A percentile compares a stretch with the other conserved stretches of the same genome.
Evolutionary conservation across 2,888 invertebrate species (phyloP).

Genomic region (Parnassius glacialis): DNA sequence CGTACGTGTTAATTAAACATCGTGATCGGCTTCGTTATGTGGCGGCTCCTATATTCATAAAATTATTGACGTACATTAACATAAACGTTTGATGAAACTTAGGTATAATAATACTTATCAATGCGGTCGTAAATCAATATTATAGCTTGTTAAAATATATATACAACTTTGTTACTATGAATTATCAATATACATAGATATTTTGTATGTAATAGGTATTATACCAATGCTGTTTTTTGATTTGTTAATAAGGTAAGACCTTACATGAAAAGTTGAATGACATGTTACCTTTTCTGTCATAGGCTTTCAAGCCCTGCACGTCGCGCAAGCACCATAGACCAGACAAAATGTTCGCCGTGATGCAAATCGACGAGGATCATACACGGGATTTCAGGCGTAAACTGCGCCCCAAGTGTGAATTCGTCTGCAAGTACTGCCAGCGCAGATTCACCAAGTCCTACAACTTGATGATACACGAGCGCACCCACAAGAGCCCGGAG

Average conservation of each 20-base stretch:
- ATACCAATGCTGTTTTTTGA: not conserved
- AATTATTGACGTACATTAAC: conserved; percentile 18
- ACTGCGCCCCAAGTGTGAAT: conserved; percentile 97
- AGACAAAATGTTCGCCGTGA: conserved; percentile 92
- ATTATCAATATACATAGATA: no score
- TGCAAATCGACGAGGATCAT: conserved; percentile 94
- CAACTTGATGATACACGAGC: conserved; percentile 98
- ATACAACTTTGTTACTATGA: no score
- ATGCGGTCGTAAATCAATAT: conserved; percentile 10
- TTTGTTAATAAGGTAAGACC: conserved; percentile 13
- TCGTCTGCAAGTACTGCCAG: conserved; percentile 98
- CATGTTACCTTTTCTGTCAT: conserved; percentile 54
- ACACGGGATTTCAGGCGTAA: conserved; percentile 92
- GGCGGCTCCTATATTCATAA: conserved; percentile 14
- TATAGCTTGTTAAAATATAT: not conserved
- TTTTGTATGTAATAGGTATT: no score
- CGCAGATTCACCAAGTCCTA: conserved; percentile 99
- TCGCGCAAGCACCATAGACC: conserved; percentile 72
- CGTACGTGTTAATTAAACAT: conserved; percentile 20
- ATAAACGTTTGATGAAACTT: conserved; percentile 15
- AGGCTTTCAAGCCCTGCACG: conserved; percentile 78
- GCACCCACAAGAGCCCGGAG: conserved; percentile 98
- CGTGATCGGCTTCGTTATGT: not conserved
- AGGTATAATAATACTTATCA: conserved; percentile 5
- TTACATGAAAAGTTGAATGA: not conserved